These are phyloP conservation scores for Carposina sasakii DNA, from an alignment of 1,140 invertebrate species.

Conservation along the genomic window DNA sequence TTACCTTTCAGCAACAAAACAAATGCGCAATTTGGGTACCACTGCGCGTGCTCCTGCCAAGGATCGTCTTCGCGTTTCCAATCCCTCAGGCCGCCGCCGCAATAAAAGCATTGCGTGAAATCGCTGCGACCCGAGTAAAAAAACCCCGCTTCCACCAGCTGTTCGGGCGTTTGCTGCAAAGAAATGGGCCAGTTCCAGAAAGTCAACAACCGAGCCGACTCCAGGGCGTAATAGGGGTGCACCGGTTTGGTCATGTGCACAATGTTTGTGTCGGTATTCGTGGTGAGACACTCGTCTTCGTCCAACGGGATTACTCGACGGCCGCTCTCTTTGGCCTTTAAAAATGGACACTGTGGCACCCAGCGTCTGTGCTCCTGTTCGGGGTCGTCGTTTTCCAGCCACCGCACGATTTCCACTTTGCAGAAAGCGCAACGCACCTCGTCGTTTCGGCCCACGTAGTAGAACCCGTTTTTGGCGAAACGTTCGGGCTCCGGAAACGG, in stretches of 20 bases:
- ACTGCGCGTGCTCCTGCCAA: constrained; percentile 86
- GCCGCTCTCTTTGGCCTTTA: constrained; percentile 70
- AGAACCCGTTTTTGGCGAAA: constrained; percentile 82
- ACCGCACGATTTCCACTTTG: constrained; percentile 80
- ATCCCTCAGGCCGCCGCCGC: constrained; percentile 84
- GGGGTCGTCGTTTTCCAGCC: constrained; percentile 83
- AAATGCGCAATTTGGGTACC: constrained; percentile 82
- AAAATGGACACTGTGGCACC: constrained; percentile 80
- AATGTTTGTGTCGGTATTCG: constrained; percentile 42
- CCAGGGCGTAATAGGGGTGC: constrained; percentile 74
- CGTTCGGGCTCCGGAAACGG: constrained; percentile 7
- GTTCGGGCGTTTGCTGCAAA: constrained; percentile 78
- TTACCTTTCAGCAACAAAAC: constrained; percentile 80
- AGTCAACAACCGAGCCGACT: constrained; percentile 76
- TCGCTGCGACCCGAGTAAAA: constrained; percentile 85
- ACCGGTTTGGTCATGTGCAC: constrained; percentile 54
- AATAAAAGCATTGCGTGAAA: constrained; percentile 85
- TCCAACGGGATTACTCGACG: constrained; percentile 65
- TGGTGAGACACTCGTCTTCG: constrained; percentile 72
- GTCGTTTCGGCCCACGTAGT: constrained; percentile 74
- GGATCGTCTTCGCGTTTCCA: constrained; percentile 86
- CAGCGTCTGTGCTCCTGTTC: constrained; percentile 82
- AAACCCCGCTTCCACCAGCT: constrained; percentile 86
- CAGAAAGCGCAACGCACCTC: constrained; percentile 88
- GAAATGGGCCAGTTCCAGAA: constrained; percentile 80